Conservation (phyloP, 2,888 invertebrate genomes). For the Automeris io region DNA sequence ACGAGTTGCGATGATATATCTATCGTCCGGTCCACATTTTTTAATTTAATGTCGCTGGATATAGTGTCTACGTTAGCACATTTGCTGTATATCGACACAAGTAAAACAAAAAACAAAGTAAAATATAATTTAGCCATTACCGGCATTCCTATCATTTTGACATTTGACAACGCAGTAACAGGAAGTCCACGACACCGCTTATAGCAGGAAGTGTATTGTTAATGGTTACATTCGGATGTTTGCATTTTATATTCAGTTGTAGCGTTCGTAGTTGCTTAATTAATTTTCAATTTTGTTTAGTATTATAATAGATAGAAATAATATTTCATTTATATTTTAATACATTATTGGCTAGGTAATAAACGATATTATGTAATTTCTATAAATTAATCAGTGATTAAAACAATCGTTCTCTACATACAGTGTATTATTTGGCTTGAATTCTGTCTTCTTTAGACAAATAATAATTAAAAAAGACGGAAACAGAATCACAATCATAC, state of each 20-base stretch:
- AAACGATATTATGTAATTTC: too few relatives aligned
- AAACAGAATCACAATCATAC: too few relatives aligned
- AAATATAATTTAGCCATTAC: slow-evolving; percentile 57
- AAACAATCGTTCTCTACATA: too few relatives aligned
- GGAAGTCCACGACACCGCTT: slow-evolving; percentile 67
- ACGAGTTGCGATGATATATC: slow-evolving; percentile 94
- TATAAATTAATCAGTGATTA: too few relatives aligned
- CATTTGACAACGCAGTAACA: slow-evolving; percentile 55
- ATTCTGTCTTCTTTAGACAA: too few relatives aligned
- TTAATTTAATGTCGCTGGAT: slow-evolving; percentile 79
- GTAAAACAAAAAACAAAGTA: slow-evolving; percentile 49
- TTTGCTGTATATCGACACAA: slow-evolving; percentile 39
- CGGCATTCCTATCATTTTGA: slow-evolving; percentile 48
- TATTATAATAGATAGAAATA: too few relatives aligned
- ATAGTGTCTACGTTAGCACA: slow-evolving; percentile 57
- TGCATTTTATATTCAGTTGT: background rate
- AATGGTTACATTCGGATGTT: slow-evolving; percentile 8
- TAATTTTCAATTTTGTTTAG: too few relatives aligned
- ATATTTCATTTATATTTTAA: too few relatives aligned
- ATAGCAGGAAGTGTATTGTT: slow-evolving; percentile 25
- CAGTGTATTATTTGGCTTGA: too few relatives aligned
- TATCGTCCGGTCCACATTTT: slow-evolving; percentile 90
- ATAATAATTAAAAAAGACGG: too few relatives aligned
- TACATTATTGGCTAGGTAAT: too few relatives aligned
- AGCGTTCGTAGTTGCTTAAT: too few relatives aligned